Evolutionary conservation across 1,140 invertebrate genomes (phyloP), one percentile per base, ranked within the genome.

Genomic region (Stratiolaelaps scimitus): DNA sequence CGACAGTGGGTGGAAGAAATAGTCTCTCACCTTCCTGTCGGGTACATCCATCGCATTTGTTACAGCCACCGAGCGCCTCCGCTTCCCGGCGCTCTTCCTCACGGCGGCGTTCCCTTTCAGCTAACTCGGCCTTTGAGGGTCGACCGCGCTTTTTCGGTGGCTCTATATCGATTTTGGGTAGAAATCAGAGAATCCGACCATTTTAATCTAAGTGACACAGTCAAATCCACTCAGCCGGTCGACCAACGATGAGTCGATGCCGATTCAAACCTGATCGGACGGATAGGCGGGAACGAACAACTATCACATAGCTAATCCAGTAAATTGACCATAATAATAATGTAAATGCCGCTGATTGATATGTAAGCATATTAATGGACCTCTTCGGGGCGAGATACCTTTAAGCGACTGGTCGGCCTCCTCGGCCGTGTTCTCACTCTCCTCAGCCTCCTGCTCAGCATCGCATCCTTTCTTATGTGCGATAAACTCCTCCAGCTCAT

Each of bases 111-210:
- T 60, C 53, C 23, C 53, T 60, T 34, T 60, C 53, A 2, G 53
- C 53, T 17, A 60, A 34, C 15, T 60, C 53, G 6, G 53, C 53
- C 23, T 60, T 60, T 34, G 53, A 60, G 13, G 53, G 53, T 29
- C 53, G 53, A 17, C 53, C 53, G 5, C 53, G 53, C 34, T 60
- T 60, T 23, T 60, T 60, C 23, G 53, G 53, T 34, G 53, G 53
- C 53, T 60, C 53, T n/a, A 34, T 28, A 23, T 26, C 23, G 53
- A 26, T 23, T 4, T 13, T 28, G 7, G 15, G 15, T 20, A 15
- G 4, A 20, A 23, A 23, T 48, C 47, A 48, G 15, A 23, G 26
- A 15, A 48, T 23, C 19, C 4, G 44, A 13, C 13, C 19, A 20
- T 23, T 20, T 23, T 23, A 48, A 48, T 48, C 26, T 28, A 48